Percentiles rank a stretch among this genome's conserved stretches.
Evolutionary conservation across 2,113 vertebrate species (phyloP).

Genomic region (Micronycteris hirsuta): DNA sequence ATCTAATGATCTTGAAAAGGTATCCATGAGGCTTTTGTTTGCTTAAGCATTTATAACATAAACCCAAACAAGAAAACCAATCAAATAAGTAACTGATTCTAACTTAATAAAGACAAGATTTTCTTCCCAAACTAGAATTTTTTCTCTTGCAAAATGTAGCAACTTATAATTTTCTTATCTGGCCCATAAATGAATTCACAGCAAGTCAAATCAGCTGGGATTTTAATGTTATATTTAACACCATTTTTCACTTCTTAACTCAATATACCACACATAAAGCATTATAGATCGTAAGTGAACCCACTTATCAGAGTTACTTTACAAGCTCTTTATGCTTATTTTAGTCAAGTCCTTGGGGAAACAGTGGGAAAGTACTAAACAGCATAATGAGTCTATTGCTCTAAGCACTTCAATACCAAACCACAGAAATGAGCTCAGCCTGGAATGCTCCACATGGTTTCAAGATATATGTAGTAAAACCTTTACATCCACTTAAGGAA

Average conservation of each 20-base stretch:
- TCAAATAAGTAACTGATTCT: neutral
- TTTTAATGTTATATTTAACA: constrained; percentile 21
- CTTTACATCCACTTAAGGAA: neutral
- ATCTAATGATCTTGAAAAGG: constrained; percentile 26
- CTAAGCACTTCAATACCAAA: constrained; percentile 23
- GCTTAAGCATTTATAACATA: constrained; percentile 2
- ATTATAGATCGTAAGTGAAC: constrained; percentile 21
- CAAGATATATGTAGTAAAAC: neutral
- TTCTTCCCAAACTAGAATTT: constrained; percentile 1
- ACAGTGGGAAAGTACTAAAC: neutral
- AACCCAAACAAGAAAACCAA: constrained; percentile 32
- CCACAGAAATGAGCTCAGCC: constrained; percentile 42
- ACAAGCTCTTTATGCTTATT: neutral
- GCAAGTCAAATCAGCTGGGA: constrained; percentile 23
- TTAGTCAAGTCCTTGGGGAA: constrained; percentile 31
- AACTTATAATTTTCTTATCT: constrained; percentile 23
- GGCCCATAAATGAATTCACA: constrained; percentile 21
- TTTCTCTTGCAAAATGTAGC: neutral
- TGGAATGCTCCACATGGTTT: neutral
- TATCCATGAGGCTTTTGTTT: constrained; percentile 6
- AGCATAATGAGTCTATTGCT: neutral
- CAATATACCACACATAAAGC: neutral
- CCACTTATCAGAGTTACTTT: constrained; percentile 41
- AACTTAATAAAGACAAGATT: constrained; percentile 1
- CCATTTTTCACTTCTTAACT: constrained; percentile 48